Evolutionary conservation across 2,888 invertebrate genomes (phyloP), one percentile per base, ranked within the genome.

Genomic region (Amblyjoppa fuscipennis): DNA sequence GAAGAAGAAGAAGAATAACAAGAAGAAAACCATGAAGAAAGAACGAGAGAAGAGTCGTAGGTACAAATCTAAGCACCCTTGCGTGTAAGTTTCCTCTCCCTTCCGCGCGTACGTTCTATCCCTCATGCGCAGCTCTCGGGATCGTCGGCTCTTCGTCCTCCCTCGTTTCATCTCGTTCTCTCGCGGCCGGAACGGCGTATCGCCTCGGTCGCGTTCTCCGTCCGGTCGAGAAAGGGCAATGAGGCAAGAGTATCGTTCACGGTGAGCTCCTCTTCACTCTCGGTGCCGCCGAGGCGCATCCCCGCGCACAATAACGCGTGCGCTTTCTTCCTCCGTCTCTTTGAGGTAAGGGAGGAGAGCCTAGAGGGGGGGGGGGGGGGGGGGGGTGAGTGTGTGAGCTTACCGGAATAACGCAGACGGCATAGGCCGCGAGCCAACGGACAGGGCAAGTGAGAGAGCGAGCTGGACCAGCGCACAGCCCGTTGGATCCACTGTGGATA

Each of bases 61-160:
- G 70, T 85, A 90, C 91, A 59, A 59, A 91, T 91, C 92, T 91
- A 91, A 92, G 92, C 92, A 92, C 92, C 92, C 91, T 92, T 92
- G 93, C 92, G 90, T 92, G 92, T 89, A 90, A 87, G 87, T 89
- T 59, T 59, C 25, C 11, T 59, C 59, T 28, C 59, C 13, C 59
- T 59, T 28, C 88, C 81, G 87, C 88, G 88, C 90, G 89, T 89
- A 51, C 20, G 38, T 53, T 41, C 2, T 41, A 41, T 41, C 2
- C 11, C 41, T 41, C 41, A 41, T 41, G 41, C 11, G 41, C 41
- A 2, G 25, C 59, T 11, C 59, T 59, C 11, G 9, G 11, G 11
- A 59, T 61, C 31, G 49, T 74, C 45, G 16, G 41, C 88, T 89
- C 89, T 89, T 87, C 83, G 86, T 69, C 56, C 45, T 73, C 34